A percentile compares a stretch with the other conserved stretches of the same genome.
Evolutionary conservation across 2,113 vertebrate species (phyloP).

Genomic region (Neopipo cinnamomea): DNA sequence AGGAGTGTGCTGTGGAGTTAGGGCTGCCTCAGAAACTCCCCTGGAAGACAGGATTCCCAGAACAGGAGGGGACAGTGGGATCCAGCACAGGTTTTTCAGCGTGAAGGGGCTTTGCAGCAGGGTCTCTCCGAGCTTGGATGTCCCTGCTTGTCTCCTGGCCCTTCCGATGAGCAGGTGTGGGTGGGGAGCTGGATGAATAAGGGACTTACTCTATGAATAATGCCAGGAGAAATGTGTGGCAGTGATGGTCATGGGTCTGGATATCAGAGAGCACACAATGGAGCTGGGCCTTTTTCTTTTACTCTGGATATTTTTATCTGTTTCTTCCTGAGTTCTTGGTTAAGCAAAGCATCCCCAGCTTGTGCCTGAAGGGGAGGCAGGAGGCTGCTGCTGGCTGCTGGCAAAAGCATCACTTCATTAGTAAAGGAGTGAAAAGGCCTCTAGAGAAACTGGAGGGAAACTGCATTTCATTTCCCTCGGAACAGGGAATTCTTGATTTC

Average conservation of each 20-base stretch:
- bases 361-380: not conserved
- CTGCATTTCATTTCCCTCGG: accelerated
- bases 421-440: not conserved
- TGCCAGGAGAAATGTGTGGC: not conserved
- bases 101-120: not conserved
- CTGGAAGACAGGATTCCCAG: not conserved
- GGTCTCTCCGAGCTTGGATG: not conserved
- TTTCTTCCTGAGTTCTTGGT: not conserved
- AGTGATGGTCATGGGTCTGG: accelerated
- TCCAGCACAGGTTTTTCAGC: not conserved
- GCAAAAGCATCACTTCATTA: accelerated
- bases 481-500: not conserved
- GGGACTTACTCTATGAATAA: not conserved
- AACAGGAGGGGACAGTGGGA: not conserved
- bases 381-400: not conserved
- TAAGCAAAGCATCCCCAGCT: not conserved
- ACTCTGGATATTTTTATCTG: not conserved
- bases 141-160: not conserved
- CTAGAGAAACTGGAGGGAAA: not conserved
- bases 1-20: accelerated
- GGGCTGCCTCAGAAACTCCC: not conserved
- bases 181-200: not conserved
- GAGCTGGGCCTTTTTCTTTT: not conserved
- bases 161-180: not conserved
- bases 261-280: not conserved